Percentiles rank a stretch among this genome's conserved stretches.
phyloP scores from a whole-genome alignment of 2,888 invertebrate species.

The Cyclophora albipunctata region DNA sequence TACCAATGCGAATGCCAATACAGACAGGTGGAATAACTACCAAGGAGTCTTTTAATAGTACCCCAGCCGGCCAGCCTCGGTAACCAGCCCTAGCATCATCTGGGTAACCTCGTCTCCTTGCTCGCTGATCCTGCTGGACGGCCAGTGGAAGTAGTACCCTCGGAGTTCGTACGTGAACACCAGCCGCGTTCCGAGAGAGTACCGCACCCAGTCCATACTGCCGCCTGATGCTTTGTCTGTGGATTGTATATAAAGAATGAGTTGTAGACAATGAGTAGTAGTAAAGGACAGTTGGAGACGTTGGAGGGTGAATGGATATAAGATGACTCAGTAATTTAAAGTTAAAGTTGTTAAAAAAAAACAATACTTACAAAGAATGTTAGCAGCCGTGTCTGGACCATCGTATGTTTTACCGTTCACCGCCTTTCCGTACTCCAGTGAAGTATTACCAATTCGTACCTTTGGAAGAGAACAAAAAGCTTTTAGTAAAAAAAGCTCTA shows the following conservation, averaged over 20 bases:
- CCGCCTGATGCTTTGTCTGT: conserved; percentile 74
- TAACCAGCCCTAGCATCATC: conserved; percentile 72
- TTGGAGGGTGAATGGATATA: too few species aligned
- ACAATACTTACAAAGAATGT: conserved; percentile 67
- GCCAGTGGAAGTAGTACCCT: conserved; percentile 81
- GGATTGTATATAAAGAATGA: neutral
- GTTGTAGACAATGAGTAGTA: too few species aligned
- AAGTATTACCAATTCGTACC: conserved; percentile 52
- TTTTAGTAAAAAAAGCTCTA: neutral
- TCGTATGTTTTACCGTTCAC: conserved; percentile 52
- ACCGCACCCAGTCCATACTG: conserved; percentile 80
- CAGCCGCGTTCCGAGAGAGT: conserved; percentile 67
- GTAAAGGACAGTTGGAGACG: too few species aligned
- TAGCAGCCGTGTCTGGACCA: conserved; percentile 70
- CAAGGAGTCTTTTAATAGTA: conserved; percentile 39
- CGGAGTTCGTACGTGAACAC: conserved; percentile 80
- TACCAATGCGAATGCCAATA: too few species aligned
- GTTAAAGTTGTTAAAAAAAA: neutral
- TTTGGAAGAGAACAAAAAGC: conserved; percentile 18
- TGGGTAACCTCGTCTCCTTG: conserved; percentile 79
- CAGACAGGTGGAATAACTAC: too few species aligned
- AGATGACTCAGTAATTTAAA: too few species aligned
- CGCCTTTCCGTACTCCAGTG: conserved; percentile 47
- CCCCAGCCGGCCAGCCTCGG: conserved; percentile 57
- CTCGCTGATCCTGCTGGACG: conserved; percentile 78